phyloP scores from a whole-genome alignment of 64 coral and sea anemone genomes.

The Pocillopora verrucosa region DNA sequence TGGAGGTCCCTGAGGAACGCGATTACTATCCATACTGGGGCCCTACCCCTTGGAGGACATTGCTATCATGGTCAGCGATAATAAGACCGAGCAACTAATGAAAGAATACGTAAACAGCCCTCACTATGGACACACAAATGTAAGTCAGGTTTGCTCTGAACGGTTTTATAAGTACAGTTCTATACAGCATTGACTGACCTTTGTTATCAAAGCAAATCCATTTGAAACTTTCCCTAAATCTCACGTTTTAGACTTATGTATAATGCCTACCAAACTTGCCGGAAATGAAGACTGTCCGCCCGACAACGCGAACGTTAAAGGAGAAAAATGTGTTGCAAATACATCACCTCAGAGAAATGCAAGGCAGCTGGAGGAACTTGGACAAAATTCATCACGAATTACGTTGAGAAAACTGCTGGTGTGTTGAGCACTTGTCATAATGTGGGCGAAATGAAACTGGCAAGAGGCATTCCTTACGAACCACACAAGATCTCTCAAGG shows the following conservation, averaged over 20 bases:
- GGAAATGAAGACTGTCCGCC: background rate
- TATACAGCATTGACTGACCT: too few relatives aligned
- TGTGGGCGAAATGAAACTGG: background rate
- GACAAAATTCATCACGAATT: conserved; percentile 31
- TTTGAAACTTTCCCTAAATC: background rate
- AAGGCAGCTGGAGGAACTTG: background rate
- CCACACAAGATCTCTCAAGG: conserved; percentile 21
- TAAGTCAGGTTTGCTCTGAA: background rate
- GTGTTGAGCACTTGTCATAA: background rate
- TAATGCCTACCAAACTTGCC: background rate
- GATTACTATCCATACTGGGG: conserved; percentile 85
- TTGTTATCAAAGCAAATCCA: too few relatives aligned
- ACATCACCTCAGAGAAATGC: conserved; percentile 13
- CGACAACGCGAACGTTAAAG: background rate
- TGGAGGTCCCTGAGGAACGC: conserved; percentile 67
- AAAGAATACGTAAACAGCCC: conserved; percentile 14
- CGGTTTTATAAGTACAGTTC: too few relatives aligned
- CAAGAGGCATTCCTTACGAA: conserved; percentile 3
- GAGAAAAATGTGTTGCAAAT: conserved; percentile 22
- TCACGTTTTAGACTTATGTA: conserved; percentile 16
- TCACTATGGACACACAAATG: conserved; percentile 6
- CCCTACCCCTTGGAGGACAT: conserved; percentile 70
- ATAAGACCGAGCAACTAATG: background rate
- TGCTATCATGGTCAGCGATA: conserved; percentile 34
- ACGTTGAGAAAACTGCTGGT: conserved; percentile 18